These are phyloP conservation scores for Polyommatus iphigenia DNA, from an alignment of 2,888 invertebrate species.

Conservation along the genomic window DNA sequence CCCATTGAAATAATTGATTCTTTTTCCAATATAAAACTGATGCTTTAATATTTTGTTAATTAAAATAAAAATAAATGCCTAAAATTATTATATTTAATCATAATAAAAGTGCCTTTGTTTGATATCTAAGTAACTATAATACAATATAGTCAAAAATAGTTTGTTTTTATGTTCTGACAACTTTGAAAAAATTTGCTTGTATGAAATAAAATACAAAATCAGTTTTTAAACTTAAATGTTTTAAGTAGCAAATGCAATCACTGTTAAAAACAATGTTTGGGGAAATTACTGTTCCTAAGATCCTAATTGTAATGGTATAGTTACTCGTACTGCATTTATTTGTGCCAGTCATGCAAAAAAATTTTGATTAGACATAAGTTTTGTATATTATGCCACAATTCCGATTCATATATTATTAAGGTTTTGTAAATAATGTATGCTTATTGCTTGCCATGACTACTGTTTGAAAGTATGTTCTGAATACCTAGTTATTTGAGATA, in stretches of 20 bases:
- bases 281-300: conserved; percentile 31
- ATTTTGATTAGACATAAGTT: neutral
- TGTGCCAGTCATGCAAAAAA: conserved; percentile 31
- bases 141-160: no score
- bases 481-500: no score
- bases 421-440: neutral
- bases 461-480: neutral
- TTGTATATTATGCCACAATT: neutral
- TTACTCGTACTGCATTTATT: conserved; percentile 35
- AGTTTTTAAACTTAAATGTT: neutral
- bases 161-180: neutral
- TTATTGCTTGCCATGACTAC: neutral
- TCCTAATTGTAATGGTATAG: conserved; percentile 26
- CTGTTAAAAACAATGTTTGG: conserved; percentile 15
- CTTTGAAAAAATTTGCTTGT: neutral
- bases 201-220: neutral
- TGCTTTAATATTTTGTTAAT: neutral
- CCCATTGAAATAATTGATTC: neutral
- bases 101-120: conserved; percentile 2
- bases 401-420: neutral
- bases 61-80: neutral
- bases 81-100: neutral
- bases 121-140: neutral
- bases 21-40: neutral
- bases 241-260: neutral